phyloP scores from a whole-genome alignment of 2,113 vertebrate genomes.

The Melanerpes aurifrons region DNA sequence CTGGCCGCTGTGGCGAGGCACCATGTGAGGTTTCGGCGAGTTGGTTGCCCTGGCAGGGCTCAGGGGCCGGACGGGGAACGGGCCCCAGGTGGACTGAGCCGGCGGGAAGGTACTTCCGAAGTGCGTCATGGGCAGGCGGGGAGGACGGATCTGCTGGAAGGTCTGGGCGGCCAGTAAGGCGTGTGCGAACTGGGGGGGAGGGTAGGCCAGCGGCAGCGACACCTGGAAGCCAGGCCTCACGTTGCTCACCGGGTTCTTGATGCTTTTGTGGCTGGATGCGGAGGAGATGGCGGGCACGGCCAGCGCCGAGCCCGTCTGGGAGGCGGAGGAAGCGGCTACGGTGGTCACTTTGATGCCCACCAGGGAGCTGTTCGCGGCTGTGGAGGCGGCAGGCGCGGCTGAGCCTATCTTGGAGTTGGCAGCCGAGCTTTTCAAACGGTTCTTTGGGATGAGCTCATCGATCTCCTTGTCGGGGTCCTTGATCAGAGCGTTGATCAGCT shows the following conservation, averaged over 20 bases:
- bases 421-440: slow-evolving; percentile 93
- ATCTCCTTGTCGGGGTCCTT: slow-evolving; percentile 99
- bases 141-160: slow-evolving; percentile 98
- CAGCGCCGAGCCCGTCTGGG: slow-evolving; percentile 86
- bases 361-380: slow-evolving; percentile 83
- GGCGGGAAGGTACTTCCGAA: slow-evolving; percentile 97
- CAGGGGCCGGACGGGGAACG: slow-evolving; percentile 95
- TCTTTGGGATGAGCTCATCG: slow-evolving; percentile 97
- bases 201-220: slow-evolving; percentile 93
- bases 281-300: slow-evolving; percentile 83
- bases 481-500: slow-evolving; percentile 97
- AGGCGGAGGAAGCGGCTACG: slow-evolving; percentile 86
- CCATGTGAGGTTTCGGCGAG: slow-evolving; percentile 93
- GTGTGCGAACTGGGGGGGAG: slow-evolving; percentile 94
- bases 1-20: slow-evolving; percentile 87
- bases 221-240: slow-evolving; percentile 95
- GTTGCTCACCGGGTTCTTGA: slow-evolving; percentile 90
- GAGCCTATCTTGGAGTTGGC: slow-evolving; percentile 86
- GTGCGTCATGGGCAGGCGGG: slow-evolving; percentile 97
- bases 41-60: slow-evolving; percentile 94
- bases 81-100: slow-evolving; percentile 95
- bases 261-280: slow-evolving; percentile 87
- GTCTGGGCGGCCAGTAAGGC: slow-evolving; percentile 97
- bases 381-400: slow-evolving; percentile 81
- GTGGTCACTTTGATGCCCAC: slow-evolving; percentile 90